These are phyloP conservation scores for Porites australiensis DNA, from an alignment of 64 coral and sea anemone species.

Conservation along the genomic window DNA sequence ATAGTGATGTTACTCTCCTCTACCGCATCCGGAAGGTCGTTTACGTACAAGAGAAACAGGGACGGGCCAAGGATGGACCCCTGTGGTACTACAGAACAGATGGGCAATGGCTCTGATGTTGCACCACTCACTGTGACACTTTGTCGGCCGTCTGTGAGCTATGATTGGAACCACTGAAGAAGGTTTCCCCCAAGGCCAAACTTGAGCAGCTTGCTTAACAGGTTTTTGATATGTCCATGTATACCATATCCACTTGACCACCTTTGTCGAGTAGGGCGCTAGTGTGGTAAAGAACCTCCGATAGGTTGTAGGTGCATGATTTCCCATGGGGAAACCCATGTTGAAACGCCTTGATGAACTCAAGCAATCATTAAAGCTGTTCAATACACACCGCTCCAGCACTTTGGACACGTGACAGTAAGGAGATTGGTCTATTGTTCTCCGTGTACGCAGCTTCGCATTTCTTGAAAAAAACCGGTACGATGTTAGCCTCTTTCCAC, in stretches of 20 bases:
- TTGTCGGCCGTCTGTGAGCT: background rate
- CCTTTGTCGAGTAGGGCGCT: slow-evolving; percentile 24
- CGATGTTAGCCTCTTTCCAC: too few relatives aligned
- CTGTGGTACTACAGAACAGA: slow-evolving; percentile 25
- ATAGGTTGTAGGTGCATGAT: background rate
- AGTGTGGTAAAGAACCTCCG: slow-evolving; percentile 9
- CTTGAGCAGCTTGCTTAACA: background rate
- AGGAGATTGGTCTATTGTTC: too few relatives aligned
- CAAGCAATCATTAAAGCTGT: too few relatives aligned
- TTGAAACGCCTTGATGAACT: too few relatives aligned
- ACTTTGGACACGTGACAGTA: too few relatives aligned
- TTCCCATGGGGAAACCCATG: too few relatives aligned
- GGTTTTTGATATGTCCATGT: background rate
- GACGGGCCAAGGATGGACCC: too few relatives aligned
- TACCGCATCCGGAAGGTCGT: background rate
- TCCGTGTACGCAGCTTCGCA: too few relatives aligned
- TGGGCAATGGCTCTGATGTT: background rate
- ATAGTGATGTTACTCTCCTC: too few relatives aligned
- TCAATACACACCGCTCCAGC: too few relatives aligned
- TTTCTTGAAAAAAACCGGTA: too few relatives aligned
- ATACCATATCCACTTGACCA: slow-evolving; percentile 38
- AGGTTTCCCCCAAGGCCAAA: slow-evolving; percentile 12
- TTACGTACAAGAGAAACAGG: too few relatives aligned
- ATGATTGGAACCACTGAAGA: slow-evolving; percentile 13
- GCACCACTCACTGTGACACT: background rate